Evolutionary conservation across 2,888 invertebrate genomes (phyloP).

Genomic region (Pycnomerus fuliginosus): DNA sequence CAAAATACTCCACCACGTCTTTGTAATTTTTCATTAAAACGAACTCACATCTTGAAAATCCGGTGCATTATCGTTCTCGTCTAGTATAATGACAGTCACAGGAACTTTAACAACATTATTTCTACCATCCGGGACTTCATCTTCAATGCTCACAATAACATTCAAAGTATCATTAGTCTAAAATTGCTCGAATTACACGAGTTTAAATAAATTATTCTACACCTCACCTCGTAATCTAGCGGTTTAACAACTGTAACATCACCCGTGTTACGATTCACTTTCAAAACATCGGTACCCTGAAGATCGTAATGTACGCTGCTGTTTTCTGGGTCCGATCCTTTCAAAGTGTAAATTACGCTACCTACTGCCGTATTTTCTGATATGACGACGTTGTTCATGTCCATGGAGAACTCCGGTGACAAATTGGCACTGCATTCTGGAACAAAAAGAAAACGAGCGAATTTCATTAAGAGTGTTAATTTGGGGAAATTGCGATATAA

Average conservation of each 20-base stretch:
- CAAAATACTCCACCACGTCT: too few species aligned
- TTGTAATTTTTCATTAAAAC: too few species aligned
- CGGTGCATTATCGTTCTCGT: slow-evolving; percentile 88
- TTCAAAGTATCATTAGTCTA: slow-evolving; percentile 77
- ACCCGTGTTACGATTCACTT: slow-evolving; percentile 74
- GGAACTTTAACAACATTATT: slow-evolving; percentile 74
- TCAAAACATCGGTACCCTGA: slow-evolving; percentile 78
- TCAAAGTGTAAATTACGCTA: slow-evolving; percentile 71
- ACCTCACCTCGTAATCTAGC: slow-evolving; percentile 81
- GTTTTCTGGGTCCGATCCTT: slow-evolving; percentile 81
- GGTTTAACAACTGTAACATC: slow-evolving; percentile 76
- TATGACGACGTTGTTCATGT: slow-evolving; percentile 75
- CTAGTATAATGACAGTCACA: slow-evolving; percentile 79
- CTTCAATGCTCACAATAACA: slow-evolving; percentile 80
- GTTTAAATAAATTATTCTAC: too few species aligned
- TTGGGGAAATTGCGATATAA: too few species aligned
- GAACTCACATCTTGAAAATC: slow-evolving; percentile 70
- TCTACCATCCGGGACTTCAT: slow-evolving; percentile 63
- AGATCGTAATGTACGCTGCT: slow-evolving; percentile 70
- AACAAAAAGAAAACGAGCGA: slow-evolving; percentile 37
- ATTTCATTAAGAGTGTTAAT: too few species aligned
- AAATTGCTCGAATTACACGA: too few species aligned
- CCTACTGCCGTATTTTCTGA: slow-evolving; percentile 80
- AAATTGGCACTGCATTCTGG: slow-evolving; percentile 58
- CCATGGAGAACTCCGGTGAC: slow-evolving; percentile 71